These are phyloP conservation scores for Pachyseris speciosa DNA, from an alignment of 64 coral and sea anemone genomes.

Conservation along the genomic window DNA sequence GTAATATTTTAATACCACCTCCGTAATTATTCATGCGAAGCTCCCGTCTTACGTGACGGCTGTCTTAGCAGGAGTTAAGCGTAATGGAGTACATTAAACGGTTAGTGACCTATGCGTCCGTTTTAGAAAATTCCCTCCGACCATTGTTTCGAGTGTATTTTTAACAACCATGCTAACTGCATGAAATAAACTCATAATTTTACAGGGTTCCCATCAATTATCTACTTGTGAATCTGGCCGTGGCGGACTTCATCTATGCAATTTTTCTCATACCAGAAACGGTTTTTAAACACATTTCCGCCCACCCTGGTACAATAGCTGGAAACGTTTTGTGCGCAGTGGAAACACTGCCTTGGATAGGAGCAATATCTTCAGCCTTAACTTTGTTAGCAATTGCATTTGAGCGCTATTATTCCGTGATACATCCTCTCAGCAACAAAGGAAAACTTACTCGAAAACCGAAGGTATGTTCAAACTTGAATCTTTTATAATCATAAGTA, in stretches of 20 bases:
- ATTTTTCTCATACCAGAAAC: not conserved
- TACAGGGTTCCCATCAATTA: slow-evolving; percentile 6
- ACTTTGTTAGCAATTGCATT: not conserved
- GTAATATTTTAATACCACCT: too few species aligned
- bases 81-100: too few species aligned
- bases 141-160: too few species aligned
- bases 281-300: not conserved
- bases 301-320: not conserved
- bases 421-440: not conserved
- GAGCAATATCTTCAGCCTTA: not conserved
- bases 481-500: not conserved
- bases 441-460: not conserved
- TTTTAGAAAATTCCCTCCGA: too few species aligned
- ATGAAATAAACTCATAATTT: not conserved
- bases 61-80: too few species aligned
- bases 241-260: not conserved
- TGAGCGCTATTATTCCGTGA: not conserved
- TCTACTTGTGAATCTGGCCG: slow-evolving; percentile 1
- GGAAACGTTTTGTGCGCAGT: not conserved
- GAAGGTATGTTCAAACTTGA: not conserved
- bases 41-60: too few species aligned
- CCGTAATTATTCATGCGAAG: too few species aligned
- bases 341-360: not conserved
- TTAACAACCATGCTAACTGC: too few species aligned
- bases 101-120: too few species aligned